Base-by-base conservation (phyloP, 2,888 invertebrate genomes). In the Pasiphila rectangulata region DNA sequence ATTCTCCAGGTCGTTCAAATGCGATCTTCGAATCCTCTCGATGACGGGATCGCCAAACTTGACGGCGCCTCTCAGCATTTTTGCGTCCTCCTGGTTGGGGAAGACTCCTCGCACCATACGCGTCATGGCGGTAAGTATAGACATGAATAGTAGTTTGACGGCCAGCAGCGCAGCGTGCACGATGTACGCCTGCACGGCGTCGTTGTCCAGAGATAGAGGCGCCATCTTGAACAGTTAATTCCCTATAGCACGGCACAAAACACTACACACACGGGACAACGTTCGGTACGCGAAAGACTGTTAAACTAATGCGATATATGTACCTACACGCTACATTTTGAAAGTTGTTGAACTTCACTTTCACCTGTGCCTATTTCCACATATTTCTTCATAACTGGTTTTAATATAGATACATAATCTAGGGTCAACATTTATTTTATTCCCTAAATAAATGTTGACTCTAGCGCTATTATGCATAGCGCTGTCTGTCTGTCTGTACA, bases 1-100 rank as follows among this genome's bases (percentile, higher is more conserved):
- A 71, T 93, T 94, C 76, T 94, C 94, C 72, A 94, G 68, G 69
- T 94, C 94, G 64, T 94, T 94, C 59, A 90, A 82, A 68, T 94
- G 93, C 6, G 93, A 93, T 66, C 92, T 77, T 1, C 87, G 71
- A 1, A 79, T 47, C 2, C 87, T 69, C 59, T 87, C 86, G 15
- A 87, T 67, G 0, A 51, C 59, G 0, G 71, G 74, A 46, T 86
- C 81, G 24, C 83, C 84, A 35, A 55, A 73, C 59, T 78, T 84
- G 42, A 87, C 75, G 55, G 77, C 81, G 7, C 79, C 79, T 45
- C 57, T 67, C 2, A 67, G 30, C 1, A 38, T 1, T 53, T 69
- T 77, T 0, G 80, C 75, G 49, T 84, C 84, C 53, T 85, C 84
- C 13, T 80, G 79, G 52, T 83, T 84, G 0, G 79, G 67, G 48